Evolutionary conservation across 2,797 vertebrate species (phyloP).

Genomic region (Pantherophis vulpinus): DNA sequence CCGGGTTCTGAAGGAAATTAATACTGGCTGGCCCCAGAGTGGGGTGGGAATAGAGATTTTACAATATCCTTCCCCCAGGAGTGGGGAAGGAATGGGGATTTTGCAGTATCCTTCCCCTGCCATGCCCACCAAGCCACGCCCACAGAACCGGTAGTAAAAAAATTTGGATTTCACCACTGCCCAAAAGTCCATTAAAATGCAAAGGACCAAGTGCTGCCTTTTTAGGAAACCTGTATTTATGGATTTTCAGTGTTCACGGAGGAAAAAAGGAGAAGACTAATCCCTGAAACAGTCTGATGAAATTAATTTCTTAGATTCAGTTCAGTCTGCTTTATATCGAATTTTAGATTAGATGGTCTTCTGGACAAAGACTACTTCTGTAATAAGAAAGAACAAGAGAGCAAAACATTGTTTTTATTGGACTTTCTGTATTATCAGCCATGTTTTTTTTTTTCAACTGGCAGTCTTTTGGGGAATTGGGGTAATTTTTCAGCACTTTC

Average conservation of each 20-base stretch:
- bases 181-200: not conserved
- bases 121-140: too few species aligned
- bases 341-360: not conserved
- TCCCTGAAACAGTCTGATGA: not conserved
- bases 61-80: too few species aligned
- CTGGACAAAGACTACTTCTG: not conserved
- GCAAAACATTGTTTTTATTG: not conserved
- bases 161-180: too few species aligned
- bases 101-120: too few species aligned
- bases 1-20: not conserved
- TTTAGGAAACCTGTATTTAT: not conserved
- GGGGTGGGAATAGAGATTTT: too few species aligned
- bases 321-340: not conserved
- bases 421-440: not conserved
- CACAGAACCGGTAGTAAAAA: too few species aligned
- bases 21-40: too few species aligned
- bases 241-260: not conserved
- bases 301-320: not conserved
- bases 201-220: not conserved
- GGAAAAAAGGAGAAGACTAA: not conserved
- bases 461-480: not conserved
- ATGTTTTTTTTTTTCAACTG: not conserved
- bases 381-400: not conserved
- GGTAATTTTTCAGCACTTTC: not conserved
- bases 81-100: too few species aligned